phyloP scores from a whole-genome alignment of 2,113 vertebrate species.

The Tragelaphus imberbis region DNA sequence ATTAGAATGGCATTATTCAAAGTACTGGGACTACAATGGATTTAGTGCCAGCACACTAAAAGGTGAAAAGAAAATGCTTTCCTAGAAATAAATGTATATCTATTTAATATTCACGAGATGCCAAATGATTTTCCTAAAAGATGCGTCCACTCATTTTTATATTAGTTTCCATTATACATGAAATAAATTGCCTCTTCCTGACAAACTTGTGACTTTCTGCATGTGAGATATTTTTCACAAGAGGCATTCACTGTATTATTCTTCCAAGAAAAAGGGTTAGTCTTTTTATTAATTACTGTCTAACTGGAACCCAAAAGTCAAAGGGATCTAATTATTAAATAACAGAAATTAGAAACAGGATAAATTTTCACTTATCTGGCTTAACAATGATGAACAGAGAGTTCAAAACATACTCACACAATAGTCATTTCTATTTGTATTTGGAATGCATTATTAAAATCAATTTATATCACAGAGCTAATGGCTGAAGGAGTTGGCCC shows the following conservation, averaged over 20 bases:
- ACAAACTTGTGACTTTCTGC: neutral
- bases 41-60: neutral
- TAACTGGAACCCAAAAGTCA: conserved; percentile 19
- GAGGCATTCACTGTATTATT: neutral
- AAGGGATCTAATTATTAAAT: conserved; percentile 19
- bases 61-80: neutral
- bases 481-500: conserved; percentile 34
- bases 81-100: neutral
- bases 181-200: neutral
- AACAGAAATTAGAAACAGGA: neutral
- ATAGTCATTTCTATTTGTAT: conserved; percentile 39
- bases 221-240: neutral
- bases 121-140: conserved; percentile 1
- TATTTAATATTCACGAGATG: neutral
- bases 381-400: conserved; percentile 15
- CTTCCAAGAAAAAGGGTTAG: neutral
- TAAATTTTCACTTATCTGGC: conserved; percentile 18
- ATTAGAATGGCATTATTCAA: neutral
- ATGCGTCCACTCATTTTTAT: neutral
- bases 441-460: conserved; percentile 56
- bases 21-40: neutral
- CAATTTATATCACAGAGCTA: conserved; percentile 48
- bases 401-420: conserved; percentile 15
- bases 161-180: neutral
- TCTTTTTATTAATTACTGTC: conserved; percentile 4